These are phyloP conservation scores for Thalpophila matura DNA, from an alignment of 2,888 invertebrate species.

Conservation along the genomic window DNA sequence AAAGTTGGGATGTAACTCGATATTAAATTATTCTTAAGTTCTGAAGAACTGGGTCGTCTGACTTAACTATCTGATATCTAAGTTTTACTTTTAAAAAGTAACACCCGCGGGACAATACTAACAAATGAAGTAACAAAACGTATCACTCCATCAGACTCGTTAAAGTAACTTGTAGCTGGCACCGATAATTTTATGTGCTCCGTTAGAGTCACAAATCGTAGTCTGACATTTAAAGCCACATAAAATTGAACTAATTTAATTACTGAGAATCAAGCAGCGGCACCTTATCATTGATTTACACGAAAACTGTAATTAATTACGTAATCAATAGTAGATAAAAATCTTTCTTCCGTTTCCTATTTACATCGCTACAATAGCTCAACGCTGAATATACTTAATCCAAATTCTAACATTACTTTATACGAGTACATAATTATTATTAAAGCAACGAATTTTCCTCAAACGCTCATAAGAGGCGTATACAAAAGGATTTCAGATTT, in stretches of 20 bases:
- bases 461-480: too few species aligned
- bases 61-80: conserved; percentile 19
- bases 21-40: conserved; percentile 49
- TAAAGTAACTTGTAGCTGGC: conserved; percentile 26
- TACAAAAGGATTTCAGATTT: too few species aligned
- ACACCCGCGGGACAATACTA: not conserved
- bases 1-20: conserved; percentile 55
- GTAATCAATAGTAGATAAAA: conserved; percentile 31
- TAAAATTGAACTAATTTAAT: conserved; percentile 37
- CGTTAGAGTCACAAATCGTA: conserved; percentile 39
- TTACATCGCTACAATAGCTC: not conserved
- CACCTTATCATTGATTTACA: conserved; percentile 25
- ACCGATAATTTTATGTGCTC: conserved; percentile 23
- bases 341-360: not conserved
- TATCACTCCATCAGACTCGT: conserved; percentile 18
- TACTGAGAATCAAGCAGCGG: not conserved
- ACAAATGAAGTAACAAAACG: conserved; percentile 12
- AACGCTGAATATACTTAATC: not conserved
- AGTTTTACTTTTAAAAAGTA: conserved; percentile 14
- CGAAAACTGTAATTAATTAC: conserved; percentile 22
- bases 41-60: conserved; percentile 36
- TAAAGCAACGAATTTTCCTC: too few species aligned
- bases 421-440: conserved; percentile 26
- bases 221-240: conserved; percentile 40
- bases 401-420: not conserved